Conservation (phyloP, 2,797 vertebrate genomes). For the Anisognathus igniventris region DNA sequence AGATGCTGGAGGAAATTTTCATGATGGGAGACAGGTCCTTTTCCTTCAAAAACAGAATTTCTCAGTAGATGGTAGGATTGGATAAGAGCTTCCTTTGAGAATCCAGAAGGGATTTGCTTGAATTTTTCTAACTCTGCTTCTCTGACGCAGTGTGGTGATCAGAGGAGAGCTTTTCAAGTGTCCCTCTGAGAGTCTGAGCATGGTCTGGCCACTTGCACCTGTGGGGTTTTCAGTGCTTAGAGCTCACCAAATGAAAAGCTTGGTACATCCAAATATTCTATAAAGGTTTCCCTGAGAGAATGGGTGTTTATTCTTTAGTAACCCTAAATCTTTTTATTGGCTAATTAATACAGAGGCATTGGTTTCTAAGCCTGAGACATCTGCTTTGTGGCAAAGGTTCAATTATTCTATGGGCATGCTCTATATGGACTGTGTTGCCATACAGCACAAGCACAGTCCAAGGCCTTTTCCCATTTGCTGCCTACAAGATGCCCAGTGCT, state of each 20-base stretch:
- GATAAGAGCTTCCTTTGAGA: conserved; percentile 7
- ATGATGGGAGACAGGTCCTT: neutral
- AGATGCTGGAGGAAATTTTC: neutral
- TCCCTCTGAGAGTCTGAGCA: neutral
- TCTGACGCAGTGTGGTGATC: neutral
- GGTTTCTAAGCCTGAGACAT: neutral
- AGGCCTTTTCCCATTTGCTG: neutral
- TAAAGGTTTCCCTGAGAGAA: neutral
- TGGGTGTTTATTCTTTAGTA: neutral
- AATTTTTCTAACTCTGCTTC: neutral
- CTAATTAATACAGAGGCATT: neutral
- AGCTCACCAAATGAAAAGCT: neutral
- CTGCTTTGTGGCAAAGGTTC: neutral
- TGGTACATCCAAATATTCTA: neutral
- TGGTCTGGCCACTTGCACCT: neutral
- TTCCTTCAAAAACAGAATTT: conserved; percentile 1
- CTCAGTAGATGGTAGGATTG: neutral
- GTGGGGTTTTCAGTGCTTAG: neutral
- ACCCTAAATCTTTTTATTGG: neutral
- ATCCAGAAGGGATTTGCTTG: neutral
- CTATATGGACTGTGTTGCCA: neutral
- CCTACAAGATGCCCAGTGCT: neutral
- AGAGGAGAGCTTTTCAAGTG: neutral
- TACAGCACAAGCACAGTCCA: neutral
- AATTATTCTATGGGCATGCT: neutral